Evolutionary conservation across 2,113 vertebrate species (phyloP).

Genomic region (Edolisoma coerulescens): DNA sequence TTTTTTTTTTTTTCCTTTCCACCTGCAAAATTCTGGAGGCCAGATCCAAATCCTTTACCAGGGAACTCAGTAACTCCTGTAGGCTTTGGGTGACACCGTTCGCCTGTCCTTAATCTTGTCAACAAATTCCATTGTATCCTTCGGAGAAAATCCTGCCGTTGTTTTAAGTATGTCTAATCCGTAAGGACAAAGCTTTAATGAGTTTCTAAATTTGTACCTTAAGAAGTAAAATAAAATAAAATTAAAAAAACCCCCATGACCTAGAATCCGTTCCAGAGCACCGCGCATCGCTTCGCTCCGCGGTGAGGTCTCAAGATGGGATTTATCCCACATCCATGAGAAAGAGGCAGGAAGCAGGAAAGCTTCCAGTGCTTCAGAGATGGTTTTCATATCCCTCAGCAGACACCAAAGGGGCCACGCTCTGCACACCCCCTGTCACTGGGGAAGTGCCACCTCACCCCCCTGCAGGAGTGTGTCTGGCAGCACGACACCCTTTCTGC

Average conservation of each 20-base stretch:
- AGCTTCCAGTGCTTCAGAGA: neutral
- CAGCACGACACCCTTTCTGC: neutral
- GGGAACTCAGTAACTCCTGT: neutral
- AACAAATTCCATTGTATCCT: constrained; percentile 1
- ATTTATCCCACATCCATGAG: fast-evolving
- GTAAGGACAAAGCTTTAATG: constrained; percentile 54
- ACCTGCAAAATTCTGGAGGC: neutral
- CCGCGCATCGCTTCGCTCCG: neutral
- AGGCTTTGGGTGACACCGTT: neutral
- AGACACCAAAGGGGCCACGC: fast-evolving
- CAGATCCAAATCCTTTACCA: neutral
- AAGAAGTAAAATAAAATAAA: constrained; percentile 15
- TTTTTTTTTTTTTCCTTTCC: too few relatives aligned
- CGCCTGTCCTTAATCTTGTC: neutral
- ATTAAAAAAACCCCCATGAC: neutral
- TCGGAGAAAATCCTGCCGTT: neutral
- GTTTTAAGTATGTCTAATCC: constrained; percentile 46
- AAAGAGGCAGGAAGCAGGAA: neutral
- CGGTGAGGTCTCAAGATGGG: neutral
- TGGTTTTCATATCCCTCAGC: neutral
- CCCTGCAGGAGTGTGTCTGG: neutral
- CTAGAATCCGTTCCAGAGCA: neutral
- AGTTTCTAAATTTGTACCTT: constrained; percentile 53
- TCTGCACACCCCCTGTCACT: too few relatives aligned
- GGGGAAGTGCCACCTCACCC: neutral